Percentiles rank a stretch among this genome's conserved stretches.
These are phyloP conservation scores for Myotis findleyi DNA, from an alignment of 2,797 vertebrate species.

Conservation along the genomic window DNA sequence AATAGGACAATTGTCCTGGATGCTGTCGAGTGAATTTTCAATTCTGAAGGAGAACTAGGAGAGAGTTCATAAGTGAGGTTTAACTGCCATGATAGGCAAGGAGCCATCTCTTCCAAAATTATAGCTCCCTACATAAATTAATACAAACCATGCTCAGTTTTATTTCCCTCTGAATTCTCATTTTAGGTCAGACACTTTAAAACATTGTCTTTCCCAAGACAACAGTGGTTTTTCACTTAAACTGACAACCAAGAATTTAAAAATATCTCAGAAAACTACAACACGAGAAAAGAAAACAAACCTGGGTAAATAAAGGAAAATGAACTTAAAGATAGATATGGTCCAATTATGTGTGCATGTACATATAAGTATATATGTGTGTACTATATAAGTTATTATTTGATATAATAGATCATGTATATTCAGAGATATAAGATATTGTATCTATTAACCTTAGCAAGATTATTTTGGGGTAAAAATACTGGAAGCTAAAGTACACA, in stretches of 20 bases:
- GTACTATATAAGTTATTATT: neutral
- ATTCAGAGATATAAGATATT: neutral
- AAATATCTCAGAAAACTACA: neutral
- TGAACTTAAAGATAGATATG: neutral
- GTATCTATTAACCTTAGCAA: neutral
- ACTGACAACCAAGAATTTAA: neutral
- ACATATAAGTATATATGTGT: neutral
- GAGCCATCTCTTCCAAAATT: neutral
- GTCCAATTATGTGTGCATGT: neutral
- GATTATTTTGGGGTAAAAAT: neutral
- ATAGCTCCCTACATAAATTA: neutral
- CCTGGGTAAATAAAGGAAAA: neutral
- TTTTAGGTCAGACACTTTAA: neutral
- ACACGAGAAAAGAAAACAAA: neutral
- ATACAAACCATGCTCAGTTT: neutral
- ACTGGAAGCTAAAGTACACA: neutral
- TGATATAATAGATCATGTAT: neutral
- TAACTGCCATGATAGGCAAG: neutral
- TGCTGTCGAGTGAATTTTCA: neutral
- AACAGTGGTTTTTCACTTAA: neutral
- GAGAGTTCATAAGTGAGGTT: neutral
- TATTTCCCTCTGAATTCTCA: neutral
- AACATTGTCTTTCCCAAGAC: neutral
- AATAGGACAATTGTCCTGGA: neutral
- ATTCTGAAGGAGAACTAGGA: neutral